Conservation (phyloP, 2,888 invertebrate genomes). For the Drosophila algonquin region DNA sequence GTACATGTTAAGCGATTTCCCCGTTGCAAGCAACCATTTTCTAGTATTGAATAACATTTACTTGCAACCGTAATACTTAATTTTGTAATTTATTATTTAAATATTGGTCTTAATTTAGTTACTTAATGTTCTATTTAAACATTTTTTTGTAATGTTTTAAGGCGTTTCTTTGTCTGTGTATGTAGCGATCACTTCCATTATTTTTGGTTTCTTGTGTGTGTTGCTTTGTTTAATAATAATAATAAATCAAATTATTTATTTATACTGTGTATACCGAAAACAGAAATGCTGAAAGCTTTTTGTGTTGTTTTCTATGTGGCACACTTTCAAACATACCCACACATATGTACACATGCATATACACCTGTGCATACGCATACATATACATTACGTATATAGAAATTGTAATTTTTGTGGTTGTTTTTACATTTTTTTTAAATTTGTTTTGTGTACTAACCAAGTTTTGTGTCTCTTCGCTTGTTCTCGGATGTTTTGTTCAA, state of each 20-base stretch:
- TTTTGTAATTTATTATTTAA: not conserved
- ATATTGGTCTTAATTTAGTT: not conserved
- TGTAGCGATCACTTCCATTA: conserved; percentile 15
- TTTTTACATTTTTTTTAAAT: conserved; percentile 14
- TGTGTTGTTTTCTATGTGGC: conserved; percentile 33
- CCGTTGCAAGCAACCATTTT: not conserved
- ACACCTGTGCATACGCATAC: not conserved
- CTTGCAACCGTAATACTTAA: not conserved
- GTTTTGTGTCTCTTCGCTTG: conserved; percentile 21
- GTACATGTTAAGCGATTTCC: too few species aligned
- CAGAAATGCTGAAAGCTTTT: conserved; percentile 30
- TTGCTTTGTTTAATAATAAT: conserved; percentile 19
- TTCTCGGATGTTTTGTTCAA: conserved; percentile 18
- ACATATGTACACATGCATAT: conserved; percentile 14
- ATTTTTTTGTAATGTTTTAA: not conserved
- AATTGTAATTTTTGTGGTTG: conserved; percentile 43
- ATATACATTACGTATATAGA: conserved; percentile 16
- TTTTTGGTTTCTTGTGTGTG: conserved; percentile 9
- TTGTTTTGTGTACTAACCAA: conserved; percentile 32
- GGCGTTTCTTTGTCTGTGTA: conserved; percentile 16
- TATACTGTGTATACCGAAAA: conserved; percentile 34
- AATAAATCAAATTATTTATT: conserved; percentile 41
- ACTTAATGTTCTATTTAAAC: not conserved
- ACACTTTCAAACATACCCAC: conserved; percentile 9
- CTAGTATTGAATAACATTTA: not conserved